A percentile compares a stretch with the other conserved stretches of the same genome.
Conservation (phyloP, 2,797 vertebrate species). For the Takifugu ocellatus region DNA sequence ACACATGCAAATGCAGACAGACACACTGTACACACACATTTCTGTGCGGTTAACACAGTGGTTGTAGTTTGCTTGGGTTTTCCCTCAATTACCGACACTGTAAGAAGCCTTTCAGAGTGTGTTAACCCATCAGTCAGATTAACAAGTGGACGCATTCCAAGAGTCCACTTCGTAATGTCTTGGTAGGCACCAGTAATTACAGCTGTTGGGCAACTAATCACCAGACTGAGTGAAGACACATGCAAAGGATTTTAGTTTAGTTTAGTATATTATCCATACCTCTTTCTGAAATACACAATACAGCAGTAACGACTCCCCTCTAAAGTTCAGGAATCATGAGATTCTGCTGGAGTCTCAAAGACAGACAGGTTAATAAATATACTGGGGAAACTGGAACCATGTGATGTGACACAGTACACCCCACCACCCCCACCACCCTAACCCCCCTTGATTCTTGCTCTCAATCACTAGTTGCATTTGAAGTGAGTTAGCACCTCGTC, state of each 20-base stretch:
- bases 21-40: slow-evolving; percentile 28
- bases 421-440: background rate
- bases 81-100: slow-evolving; percentile 41
- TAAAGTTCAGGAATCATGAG: too few relatives aligned
- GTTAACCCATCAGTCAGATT: slow-evolving; percentile 27
- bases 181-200: slow-evolving; percentile 5
- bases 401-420: background rate
- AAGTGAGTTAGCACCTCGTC: slow-evolving; percentile 76
- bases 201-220: background rate
- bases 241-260: too few relatives aligned
- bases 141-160: slow-evolving; percentile 15
- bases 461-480: slow-evolving; percentile 68
- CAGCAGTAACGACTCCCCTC: too few relatives aligned
- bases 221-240: too few relatives aligned
- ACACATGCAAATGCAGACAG: slow-evolving; percentile 22
- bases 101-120: slow-evolving; percentile 34
- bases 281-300: too few relatives aligned
- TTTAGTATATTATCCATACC: too few relatives aligned
- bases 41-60: slow-evolving; percentile 41
- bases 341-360: too few relatives aligned
- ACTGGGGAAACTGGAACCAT: background rate
- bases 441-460: background rate
- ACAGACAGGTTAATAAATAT: too few relatives aligned
- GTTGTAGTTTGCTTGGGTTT: slow-evolving; percentile 34
- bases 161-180: slow-evolving; percentile 5